phyloP scores from a whole-genome alignment of 1,140 invertebrate genomes.

The Scaptomyza pallida region DNA sequence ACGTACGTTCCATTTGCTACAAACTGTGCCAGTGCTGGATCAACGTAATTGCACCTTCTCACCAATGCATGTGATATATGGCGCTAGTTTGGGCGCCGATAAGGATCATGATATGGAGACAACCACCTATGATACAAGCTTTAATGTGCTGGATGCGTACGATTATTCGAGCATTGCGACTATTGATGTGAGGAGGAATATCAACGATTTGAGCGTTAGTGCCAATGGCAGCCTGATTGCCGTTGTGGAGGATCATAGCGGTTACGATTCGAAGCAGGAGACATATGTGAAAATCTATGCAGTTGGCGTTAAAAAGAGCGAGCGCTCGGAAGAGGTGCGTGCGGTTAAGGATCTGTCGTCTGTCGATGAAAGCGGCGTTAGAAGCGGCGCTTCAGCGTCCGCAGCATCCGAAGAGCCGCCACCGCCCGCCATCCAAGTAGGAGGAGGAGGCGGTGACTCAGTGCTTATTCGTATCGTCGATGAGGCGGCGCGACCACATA shows the following conservation, averaged over 20 bases:
- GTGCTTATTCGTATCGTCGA: slow-evolving; percentile 42
- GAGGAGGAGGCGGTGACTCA: slow-evolving; percentile 24
- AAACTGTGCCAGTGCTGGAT: slow-evolving; percentile 96
- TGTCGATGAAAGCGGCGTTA: slow-evolving; percentile 43
- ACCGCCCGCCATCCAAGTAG: slow-evolving; percentile 32
- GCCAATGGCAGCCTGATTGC: slow-evolving; percentile 91
- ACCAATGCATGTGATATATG: slow-evolving; percentile 87
- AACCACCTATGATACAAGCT: slow-evolving; percentile 88
- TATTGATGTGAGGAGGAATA: slow-evolving; percentile 93
- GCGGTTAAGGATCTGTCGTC: slow-evolving; percentile 66
- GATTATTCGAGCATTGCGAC: slow-evolving; percentile 98
- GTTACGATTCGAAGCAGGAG: slow-evolving; percentile 91
- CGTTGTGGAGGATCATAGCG: slow-evolving; percentile 92
- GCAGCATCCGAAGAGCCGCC: slow-evolving; percentile 23
- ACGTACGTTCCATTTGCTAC: slow-evolving; percentile 95
- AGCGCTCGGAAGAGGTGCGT: slow-evolving; percentile 83
- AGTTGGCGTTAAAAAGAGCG: slow-evolving; percentile 84
- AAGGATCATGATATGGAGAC: slow-evolving; percentile 84
- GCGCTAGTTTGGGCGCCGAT: slow-evolving; percentile 84
- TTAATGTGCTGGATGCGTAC: slow-evolving; percentile 96
- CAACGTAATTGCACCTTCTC: slow-evolving; percentile 92
- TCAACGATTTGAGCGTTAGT: slow-evolving; percentile 90
- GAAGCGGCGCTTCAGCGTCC: slow-evolving; percentile 16
- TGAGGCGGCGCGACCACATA: slow-evolving; percentile 35
- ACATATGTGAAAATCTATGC: slow-evolving; percentile 93